Evolutionary conservation across 53 echinoderm and acorn worm genomes (phyloP).

Genomic region (Holothuria scabra): DNA sequence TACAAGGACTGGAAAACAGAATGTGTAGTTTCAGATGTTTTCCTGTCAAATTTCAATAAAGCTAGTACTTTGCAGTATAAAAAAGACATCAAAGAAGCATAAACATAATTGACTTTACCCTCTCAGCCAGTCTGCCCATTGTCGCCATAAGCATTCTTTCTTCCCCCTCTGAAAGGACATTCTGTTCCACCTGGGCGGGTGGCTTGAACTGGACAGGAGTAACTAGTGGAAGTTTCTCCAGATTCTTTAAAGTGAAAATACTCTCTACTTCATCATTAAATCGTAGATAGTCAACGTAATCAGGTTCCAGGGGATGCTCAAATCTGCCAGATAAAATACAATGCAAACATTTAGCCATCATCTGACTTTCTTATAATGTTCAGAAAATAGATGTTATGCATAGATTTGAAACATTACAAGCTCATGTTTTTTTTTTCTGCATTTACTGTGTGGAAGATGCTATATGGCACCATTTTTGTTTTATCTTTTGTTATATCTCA

Average conservation of each 20-base stretch:
- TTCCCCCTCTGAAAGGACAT: constrained; percentile 69
- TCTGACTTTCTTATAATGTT: no score
- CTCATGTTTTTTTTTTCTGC: no score
- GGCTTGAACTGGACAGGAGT: constrained; percentile 89
- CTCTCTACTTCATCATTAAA: constrained; percentile 94
- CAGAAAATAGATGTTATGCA: no score
- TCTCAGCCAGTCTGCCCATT: constrained; percentile 78
- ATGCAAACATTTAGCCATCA: not conserved
- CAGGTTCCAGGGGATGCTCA: constrained; percentile 74
- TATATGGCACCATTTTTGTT: no score
- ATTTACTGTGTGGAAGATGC: no score
- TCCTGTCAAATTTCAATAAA: no score
- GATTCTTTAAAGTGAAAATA: constrained; percentile 93
- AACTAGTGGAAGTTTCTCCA: constrained; percentile 89
- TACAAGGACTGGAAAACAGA: no score
- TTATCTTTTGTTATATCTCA: no score
- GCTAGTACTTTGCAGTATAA: no score
- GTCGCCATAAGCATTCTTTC: constrained; percentile 69
- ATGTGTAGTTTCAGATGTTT: no score
- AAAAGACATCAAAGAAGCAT: no score
- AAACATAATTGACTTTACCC: constrained; percentile 50
- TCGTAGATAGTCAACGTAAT: constrained; percentile 79
- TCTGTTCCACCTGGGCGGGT: constrained; percentile 87
- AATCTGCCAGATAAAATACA: constrained; percentile 51
- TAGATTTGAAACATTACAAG: no score